These are phyloP conservation scores for Motacilla tschutschensis DNA, from an alignment of 2,113 vertebrate genomes.

Conservation along the genomic window DNA sequence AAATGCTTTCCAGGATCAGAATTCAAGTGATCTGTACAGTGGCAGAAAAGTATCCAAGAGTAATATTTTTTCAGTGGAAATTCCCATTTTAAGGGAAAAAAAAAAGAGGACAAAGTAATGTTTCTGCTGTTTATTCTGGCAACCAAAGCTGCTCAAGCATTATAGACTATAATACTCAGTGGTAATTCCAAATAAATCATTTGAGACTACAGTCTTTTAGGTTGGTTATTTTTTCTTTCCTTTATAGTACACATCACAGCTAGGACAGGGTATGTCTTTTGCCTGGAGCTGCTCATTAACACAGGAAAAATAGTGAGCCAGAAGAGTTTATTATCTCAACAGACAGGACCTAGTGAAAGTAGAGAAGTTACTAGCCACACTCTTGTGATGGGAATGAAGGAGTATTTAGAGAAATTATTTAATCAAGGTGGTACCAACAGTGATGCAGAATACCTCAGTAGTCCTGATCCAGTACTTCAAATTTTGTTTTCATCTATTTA, in stretches of 20 bases:
- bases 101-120: background rate
- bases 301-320: background rate
- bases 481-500: background rate
- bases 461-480: background rate
- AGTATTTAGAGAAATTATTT: background rate
- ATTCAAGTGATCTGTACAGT: background rate
- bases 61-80: constrained; percentile 10
- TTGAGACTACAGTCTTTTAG: background rate
- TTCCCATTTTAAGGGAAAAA: background rate
- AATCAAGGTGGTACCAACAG: background rate
- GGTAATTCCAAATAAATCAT: background rate
- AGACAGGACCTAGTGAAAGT: background rate
- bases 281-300: background rate
- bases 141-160: background rate
- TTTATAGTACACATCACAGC: background rate
- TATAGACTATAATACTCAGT: background rate
- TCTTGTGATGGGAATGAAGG: background rate
- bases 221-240: background rate
- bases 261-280: background rate
- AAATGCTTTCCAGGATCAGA: background rate
- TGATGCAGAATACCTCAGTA: background rate
- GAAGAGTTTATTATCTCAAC: background rate
- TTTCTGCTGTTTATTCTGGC: constrained; percentile 9
- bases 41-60: background rate
- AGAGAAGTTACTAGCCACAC: background rate